Conservation (phyloP, 1,140 invertebrate genomes). For the Argopecten irradians region DNA sequence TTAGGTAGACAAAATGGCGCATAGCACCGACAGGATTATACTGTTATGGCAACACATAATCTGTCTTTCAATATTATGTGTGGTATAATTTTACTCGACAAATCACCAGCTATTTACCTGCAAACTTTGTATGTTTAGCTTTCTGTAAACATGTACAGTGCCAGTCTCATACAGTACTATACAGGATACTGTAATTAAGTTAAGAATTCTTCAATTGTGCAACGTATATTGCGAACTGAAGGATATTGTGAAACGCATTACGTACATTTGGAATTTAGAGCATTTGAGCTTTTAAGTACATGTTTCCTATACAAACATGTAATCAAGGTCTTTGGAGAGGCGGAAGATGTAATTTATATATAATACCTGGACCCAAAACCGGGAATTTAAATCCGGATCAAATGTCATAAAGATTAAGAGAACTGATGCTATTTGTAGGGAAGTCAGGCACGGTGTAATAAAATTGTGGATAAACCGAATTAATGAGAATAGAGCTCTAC, state of each 20-base stretch:
- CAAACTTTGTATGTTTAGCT: too few relatives aligned
- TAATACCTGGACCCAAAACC: background rate
- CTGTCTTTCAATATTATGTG: too few relatives aligned
- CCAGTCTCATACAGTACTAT: too few relatives aligned
- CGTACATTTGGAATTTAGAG: background rate
- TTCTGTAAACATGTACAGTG: too few relatives aligned
- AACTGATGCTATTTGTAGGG: background rate
- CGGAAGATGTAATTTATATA: background rate
- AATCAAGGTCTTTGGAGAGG: background rate
- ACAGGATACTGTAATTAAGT: too few relatives aligned
- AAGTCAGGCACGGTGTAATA: background rate
- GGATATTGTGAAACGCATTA: background rate
- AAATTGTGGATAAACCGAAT: background rate
- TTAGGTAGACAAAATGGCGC: too few relatives aligned
- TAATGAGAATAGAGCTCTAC: background rate
- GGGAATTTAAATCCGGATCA: slow-evolving; percentile 6
- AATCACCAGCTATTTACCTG: too few relatives aligned
- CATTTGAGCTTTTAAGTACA: background rate
- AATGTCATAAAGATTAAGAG: slow-evolving; percentile 6
- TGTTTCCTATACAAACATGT: background rate
- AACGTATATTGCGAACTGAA: background rate
- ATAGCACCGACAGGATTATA: too few relatives aligned
- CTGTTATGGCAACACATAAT: too few relatives aligned
- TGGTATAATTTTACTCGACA: too few relatives aligned
- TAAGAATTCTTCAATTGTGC: too few relatives aligned